A percentile compares a stretch with the other conserved stretches of the same genome.
Evolutionary conservation across 2,113 vertebrate species (phyloP).

Genomic region (Pandion haliaetus): DNA sequence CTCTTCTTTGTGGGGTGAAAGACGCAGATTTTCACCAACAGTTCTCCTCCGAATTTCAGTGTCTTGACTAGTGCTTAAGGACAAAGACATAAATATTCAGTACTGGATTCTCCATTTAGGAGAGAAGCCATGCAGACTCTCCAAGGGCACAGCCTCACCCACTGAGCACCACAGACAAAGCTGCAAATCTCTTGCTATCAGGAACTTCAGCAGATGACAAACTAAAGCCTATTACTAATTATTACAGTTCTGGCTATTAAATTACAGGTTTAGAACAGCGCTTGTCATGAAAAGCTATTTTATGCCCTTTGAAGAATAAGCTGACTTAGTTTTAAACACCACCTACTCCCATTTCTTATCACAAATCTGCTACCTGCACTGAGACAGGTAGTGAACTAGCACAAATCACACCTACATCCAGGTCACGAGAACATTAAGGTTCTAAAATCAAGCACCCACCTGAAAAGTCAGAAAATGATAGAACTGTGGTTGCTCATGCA

Average conservation of each 20-base stretch:
- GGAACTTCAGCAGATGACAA: neutral
- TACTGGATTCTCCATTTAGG: neutral
- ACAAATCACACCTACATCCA: neutral
- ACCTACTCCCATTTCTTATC: neutral
- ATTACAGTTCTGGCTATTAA: neutral
- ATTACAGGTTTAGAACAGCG: neutral
- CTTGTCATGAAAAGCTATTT: neutral
- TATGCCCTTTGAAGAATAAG: neutral
- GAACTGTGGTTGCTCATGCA: neutral
- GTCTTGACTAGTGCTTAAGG: slow-evolving; percentile 70
- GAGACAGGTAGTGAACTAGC: neutral
- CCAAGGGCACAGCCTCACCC: neutral
- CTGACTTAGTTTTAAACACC: neutral
- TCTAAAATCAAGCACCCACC: neutral
- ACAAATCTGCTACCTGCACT: neutral
- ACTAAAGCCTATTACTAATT: neutral
- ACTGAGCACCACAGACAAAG: neutral
- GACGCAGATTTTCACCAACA: neutral
- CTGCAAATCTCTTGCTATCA: neutral
- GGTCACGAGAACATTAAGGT: neutral
- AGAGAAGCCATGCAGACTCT: neutral
- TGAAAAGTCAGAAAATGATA: neutral
- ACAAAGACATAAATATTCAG: neutral
- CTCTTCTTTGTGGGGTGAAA: slow-evolving; percentile 57
- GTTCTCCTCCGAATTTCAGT: slow-evolving; percentile 75